These are phyloP conservation scores for Athalia circularis DNA, from an alignment of 2,888 invertebrate genomes.

Conservation along the genomic window DNA sequence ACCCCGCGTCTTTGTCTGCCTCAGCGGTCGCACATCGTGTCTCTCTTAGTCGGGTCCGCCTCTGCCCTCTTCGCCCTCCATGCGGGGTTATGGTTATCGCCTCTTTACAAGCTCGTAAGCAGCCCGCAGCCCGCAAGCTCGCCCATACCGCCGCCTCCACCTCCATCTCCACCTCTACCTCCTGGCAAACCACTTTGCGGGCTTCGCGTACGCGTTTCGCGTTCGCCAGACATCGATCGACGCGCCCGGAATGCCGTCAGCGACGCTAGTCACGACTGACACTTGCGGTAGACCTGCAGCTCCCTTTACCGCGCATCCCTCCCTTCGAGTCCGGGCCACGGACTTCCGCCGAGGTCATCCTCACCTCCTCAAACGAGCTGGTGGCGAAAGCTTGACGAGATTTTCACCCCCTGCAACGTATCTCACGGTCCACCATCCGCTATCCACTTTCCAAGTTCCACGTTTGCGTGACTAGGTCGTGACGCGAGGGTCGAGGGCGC, in stretches of 20 bases:
- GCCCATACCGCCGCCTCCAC: constrained; percentile 43
- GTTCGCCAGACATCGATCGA: constrained; percentile 61
- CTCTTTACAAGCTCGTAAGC: constrained; percentile 71
- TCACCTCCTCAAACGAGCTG: constrained; percentile 15
- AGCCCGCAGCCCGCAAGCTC: constrained; percentile 66
- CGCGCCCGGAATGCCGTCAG: constrained; percentile 32
- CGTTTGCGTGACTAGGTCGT: constrained; percentile 29
- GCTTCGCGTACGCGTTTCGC: constrained; percentile 57
- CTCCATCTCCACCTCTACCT: constrained; percentile 52
- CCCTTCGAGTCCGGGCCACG: background rate
- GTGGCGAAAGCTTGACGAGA: constrained; percentile 21
- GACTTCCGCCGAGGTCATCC: constrained; percentile 28
- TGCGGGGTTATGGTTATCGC: constrained; percentile 69
- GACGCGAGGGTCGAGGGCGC: constrained; percentile 30
- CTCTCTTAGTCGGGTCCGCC: constrained; percentile 46
- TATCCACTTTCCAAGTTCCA: background rate
- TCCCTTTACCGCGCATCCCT: constrained; percentile 9
- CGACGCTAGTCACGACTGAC: constrained; percentile 42
- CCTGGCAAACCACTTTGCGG: constrained; percentile 64
- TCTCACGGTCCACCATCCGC: background rate
- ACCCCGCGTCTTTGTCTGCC: constrained; percentile 55
- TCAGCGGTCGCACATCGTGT: constrained; percentile 11
- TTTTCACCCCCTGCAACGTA: background rate
- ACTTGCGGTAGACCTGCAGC: constrained; percentile 41
- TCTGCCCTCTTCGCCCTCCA: constrained; percentile 38